Percentiles rank a stretch among this genome's conserved stretches.
phyloP scores from a whole-genome alignment of 2,797 vertebrate genomes.

The Parauchenoglanis punctatus region DNA sequence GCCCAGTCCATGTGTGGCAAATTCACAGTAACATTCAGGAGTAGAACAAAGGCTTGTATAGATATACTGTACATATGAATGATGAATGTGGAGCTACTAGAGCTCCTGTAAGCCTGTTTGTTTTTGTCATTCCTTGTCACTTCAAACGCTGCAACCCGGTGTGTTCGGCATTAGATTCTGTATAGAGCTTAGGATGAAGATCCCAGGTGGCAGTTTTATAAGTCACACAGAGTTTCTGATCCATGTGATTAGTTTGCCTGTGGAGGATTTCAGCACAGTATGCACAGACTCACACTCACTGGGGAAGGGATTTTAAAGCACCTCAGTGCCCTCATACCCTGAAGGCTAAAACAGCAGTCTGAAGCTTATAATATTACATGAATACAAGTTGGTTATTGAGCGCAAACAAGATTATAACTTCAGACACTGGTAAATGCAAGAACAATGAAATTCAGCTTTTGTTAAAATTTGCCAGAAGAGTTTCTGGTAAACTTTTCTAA shows the following conservation, averaged over 20 bases:
- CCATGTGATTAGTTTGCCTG: slow-evolving; percentile 54
- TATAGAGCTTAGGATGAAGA: slow-evolving; percentile 29
- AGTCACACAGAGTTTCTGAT: slow-evolving; percentile 51
- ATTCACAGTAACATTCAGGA: slow-evolving; percentile 19
- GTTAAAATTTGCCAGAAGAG: slow-evolving; percentile 18
- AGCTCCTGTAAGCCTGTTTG: slow-evolving; percentile 5
- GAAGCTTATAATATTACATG: slow-evolving; percentile 5
- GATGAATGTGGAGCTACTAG: slow-evolving; percentile 10
- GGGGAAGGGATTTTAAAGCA: slow-evolving; percentile 40
- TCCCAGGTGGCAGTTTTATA: slow-evolving; percentile 49
- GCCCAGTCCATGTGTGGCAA: slow-evolving; percentile 27
- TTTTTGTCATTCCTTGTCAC: slow-evolving; percentile 4
- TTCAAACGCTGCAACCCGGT: slow-evolving; percentile 29
- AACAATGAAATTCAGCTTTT: not conserved
- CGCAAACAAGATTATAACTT: not conserved
- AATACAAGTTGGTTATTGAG: slow-evolving; percentile 16
- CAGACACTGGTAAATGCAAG: not conserved
- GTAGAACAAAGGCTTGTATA: slow-evolving; percentile 1
- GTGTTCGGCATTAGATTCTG: slow-evolving; percentile 28
- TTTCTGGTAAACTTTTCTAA: slow-evolving; percentile 55
- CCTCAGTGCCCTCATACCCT: slow-evolving; percentile 41
- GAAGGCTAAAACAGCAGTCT: slow-evolving; percentile 31
- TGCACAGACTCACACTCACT: slow-evolving; percentile 42
- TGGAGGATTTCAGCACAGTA: slow-evolving; percentile 39
- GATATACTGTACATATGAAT: slow-evolving; percentile 15